A percentile compares a stretch with the other conserved stretches of the same genome.
phyloP scores from a whole-genome alignment of 2,888 invertebrate genomes.

The Lycia hirtaria region DNA sequence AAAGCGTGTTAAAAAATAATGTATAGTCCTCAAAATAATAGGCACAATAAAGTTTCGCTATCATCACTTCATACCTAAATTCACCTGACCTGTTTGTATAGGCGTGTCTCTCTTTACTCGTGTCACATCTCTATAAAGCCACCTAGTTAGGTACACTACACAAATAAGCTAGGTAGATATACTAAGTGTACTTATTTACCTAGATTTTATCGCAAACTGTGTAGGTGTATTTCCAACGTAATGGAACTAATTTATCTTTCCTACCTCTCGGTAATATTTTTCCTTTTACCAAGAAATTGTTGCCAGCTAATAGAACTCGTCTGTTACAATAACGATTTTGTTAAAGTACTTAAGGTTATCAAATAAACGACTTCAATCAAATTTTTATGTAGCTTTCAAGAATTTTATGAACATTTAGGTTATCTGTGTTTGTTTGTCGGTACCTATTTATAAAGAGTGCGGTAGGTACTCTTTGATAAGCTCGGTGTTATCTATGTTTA shows the following conservation, averaged over 20 bases:
- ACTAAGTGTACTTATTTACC: background rate
- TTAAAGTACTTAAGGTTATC: background rate
- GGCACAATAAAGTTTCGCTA: background rate
- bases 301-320: background rate
- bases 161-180: background rate
- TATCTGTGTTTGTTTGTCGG: conserved; percentile 8
- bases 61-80: conserved; percentile 2
- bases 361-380: background rate
- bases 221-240: conserved; percentile 15
- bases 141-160: background rate
- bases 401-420: conserved; percentile 11
- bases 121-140: background rate
- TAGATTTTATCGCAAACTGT: background rate
- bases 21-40: too few relatives aligned
- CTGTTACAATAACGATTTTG: conserved; percentile 8
- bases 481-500: conserved; percentile 19
- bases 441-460: conserved; percentile 9
- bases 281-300: conserved; percentile 10
- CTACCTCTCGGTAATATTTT: conserved; percentile 2
- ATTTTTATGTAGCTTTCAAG: background rate
- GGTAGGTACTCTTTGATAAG: conserved; percentile 25
- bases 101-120: conserved; percentile 4
- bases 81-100: background rate
- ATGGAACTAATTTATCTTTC: conserved; percentile 22
- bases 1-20: too few relatives aligned